Evolutionary conservation across 2,888 invertebrate species (phyloP), one percentile per base, ranked within the genome.

Genomic region (Cryptocheilus praepositus): DNA sequence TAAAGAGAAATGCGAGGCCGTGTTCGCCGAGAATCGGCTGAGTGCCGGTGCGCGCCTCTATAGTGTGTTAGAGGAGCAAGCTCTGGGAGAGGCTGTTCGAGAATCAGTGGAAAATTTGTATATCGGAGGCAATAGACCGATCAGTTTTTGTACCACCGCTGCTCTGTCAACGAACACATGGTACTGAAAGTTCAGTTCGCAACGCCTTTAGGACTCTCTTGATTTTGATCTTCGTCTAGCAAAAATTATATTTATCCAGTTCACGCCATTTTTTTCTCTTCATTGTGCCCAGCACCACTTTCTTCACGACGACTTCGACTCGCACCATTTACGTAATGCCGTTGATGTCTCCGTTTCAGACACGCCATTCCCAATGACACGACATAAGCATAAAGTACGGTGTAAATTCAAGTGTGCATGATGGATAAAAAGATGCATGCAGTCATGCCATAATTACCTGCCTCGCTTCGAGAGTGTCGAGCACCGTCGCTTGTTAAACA

Each of bases 21-120:
- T 77, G 55, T 81, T 81, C 16, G 77, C 78, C 58, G 85, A 85
- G 19, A 85, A 85, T 65, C 81, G 87, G 61, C 70, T 85, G 46
- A 86, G 82, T 73, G 84, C 88, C 21, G 86, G 86, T 25, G 86
- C 89, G 16, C 79, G 85, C 49, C 80, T 89, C n/a, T 89, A 88
- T 74, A 83, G 87, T 64, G 87, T 89, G 5, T 83, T 89, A 72
- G 89, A 89, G 68, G 88, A 88, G 64, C 86, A 85, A 51, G 85
- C 84, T 19, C 81, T 88, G 19, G 88, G 88, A 54, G 89, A 89
- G 64, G 76, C 81, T 22, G 75, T 84, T 61, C 76, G 81, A 58
- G 83, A 83, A 55, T 78, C 82, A 15, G 71, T 81, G 64, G 87
- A 86, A 67, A 85, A 80, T 80, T 77, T 83, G 68, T 85, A 84